These are phyloP conservation scores for Xyliphius kryptos DNA, from an alignment of 2,113 vertebrate genomes.

Conservation along the genomic window DNA sequence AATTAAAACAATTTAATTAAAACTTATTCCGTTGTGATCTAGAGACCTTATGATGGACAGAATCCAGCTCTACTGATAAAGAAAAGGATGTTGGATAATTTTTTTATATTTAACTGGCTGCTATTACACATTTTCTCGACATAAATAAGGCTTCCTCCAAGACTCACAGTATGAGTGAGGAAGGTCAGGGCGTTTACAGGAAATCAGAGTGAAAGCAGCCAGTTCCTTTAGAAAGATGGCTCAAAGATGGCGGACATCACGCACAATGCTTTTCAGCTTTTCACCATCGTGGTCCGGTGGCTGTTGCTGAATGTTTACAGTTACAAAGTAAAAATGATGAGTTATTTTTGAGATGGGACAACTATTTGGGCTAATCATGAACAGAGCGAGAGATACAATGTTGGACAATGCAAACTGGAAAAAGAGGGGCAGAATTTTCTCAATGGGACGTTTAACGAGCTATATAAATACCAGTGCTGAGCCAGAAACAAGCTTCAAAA, in stretches of 20 bases:
- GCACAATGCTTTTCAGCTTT: conserved; percentile 20
- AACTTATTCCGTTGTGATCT: conserved; percentile 1
- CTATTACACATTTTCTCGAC: conserved; percentile 10
- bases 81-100: conserved; percentile 2
- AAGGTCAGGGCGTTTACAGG: conserved; percentile 12
- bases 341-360: conserved; percentile 16
- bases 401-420: background rate
- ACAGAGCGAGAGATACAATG: background rate
- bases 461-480: background rate
- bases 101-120: background rate
- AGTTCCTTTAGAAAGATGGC: conserved; percentile 38
- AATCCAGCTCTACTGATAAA: conserved; percentile 17
- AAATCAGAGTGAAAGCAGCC: conserved; percentile 3
- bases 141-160: conserved; percentile 22
- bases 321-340: too few relatives aligned
- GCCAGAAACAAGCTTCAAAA: conserved; percentile 2
- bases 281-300: conserved; percentile 6
- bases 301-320: conserved; percentile 40
- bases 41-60: conserved; percentile 11
- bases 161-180: background rate
- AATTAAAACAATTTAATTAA: conserved; percentile 25
- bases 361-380: conserved; percentile 10
- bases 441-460: background rate
- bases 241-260: conserved; percentile 28
- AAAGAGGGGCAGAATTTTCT: background rate